Evolutionary conservation across 1,140 invertebrate genomes (phyloP).

Genomic region (Leptonema lineaticorne): DNA sequence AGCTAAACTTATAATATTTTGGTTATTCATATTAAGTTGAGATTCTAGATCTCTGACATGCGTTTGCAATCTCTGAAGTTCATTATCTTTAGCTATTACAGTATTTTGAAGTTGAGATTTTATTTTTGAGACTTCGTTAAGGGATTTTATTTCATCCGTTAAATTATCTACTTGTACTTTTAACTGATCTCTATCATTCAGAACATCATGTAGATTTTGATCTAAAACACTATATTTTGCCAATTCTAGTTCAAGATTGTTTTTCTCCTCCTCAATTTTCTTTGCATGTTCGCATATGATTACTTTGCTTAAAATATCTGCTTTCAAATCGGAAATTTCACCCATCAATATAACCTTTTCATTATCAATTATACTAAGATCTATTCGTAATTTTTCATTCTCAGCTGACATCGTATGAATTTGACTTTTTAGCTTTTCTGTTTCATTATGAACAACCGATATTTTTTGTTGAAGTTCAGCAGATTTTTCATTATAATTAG

Average conservation of each 20-base stretch:
- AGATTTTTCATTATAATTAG: slow-evolving; percentile 47
- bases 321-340: slow-evolving; percentile 49
- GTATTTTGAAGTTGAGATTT: not conserved
- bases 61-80: not conserved
- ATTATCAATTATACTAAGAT: slow-evolving; percentile 53
- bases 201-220: slow-evolving; percentile 8
- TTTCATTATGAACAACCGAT: slow-evolving; percentile 46
- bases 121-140: not conserved
- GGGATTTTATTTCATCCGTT: not conserved
- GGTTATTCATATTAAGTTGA: not conserved
- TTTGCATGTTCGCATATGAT: slow-evolving; percentile 37
- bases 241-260: slow-evolving; percentile 26
- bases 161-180: slow-evolving; percentile 32
- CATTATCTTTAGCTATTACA: not conserved
- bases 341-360: slow-evolving; percentile 53
- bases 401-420: slow-evolving; percentile 47
- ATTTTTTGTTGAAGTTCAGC: slow-evolving; percentile 47
- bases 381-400: slow-evolving; percentile 52
- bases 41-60: not conserved
- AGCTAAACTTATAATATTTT: not conserved
- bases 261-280: slow-evolving; percentile 30
- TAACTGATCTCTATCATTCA: slow-evolving; percentile 19
- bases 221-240: slow-evolving; percentile 10
- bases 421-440: slow-evolving; percentile 50
- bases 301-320: slow-evolving; percentile 37